Percentiles rank a stretch among this genome's conserved stretches.
phyloP scores from a whole-genome alignment of 1,140 invertebrate genomes.

The Drosophila takahashii region DNA sequence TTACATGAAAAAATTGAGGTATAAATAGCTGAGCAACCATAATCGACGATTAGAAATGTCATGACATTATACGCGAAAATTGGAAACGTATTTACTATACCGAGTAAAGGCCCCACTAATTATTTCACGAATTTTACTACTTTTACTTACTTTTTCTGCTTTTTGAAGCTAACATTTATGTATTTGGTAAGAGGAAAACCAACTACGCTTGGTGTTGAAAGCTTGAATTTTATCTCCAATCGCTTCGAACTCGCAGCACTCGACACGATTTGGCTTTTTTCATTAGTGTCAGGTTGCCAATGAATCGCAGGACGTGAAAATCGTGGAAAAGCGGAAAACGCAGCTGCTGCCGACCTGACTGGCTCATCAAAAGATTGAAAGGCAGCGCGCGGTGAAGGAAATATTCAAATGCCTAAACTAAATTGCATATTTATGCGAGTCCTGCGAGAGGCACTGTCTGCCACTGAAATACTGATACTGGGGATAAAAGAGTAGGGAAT shows the following conservation, averaged over 20 bases:
- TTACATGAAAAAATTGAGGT: background rate
- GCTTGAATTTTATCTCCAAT: constrained; percentile 3
- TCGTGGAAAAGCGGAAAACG: constrained; percentile 31
- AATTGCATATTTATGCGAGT: constrained; percentile 52
- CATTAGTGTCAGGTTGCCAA: constrained; percentile 46
- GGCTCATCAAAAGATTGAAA: constrained; percentile 53
- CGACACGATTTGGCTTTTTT: constrained; percentile 48
- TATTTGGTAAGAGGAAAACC: background rate
- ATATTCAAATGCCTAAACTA: constrained; percentile 60
- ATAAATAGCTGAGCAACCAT: background rate
- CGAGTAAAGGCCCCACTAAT: too few species aligned
- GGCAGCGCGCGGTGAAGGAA: constrained; percentile 3
- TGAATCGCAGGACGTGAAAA: constrained; percentile 40
- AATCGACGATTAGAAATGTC: background rate
- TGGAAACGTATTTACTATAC: background rate
- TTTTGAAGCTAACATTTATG: too few species aligned
- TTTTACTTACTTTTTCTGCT: background rate
- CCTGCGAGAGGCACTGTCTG: constrained; percentile 25
- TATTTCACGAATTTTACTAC: background rate
- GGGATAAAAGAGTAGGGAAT: constrained; percentile 2
- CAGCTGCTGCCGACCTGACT: constrained; percentile 33
- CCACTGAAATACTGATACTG: constrained; percentile 16
- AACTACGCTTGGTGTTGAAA: background rate
- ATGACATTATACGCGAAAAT: background rate
- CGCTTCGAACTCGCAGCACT: constrained; percentile 13